A percentile compares a stretch with the other conserved stretches of the same genome.
These are phyloP conservation scores for Phyllotreta striolata DNA, from an alignment of 2,888 invertebrate genomes.

Conservation along the genomic window DNA sequence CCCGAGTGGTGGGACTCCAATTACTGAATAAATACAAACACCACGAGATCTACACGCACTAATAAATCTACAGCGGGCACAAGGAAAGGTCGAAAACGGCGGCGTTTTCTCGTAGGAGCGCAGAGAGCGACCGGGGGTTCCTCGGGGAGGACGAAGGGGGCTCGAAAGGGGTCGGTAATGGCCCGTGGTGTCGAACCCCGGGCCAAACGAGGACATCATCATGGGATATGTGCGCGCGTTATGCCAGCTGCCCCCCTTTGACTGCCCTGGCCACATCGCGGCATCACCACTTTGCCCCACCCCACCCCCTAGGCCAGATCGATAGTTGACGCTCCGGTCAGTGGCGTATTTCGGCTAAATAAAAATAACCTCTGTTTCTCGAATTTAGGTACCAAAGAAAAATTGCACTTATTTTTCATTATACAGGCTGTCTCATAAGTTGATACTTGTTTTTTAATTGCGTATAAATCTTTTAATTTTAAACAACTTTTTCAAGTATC, in stretches of 20 bases:
- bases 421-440: too few relatives aligned
- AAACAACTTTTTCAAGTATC: too few relatives aligned
- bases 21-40: too few relatives aligned
- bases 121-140: conserved; percentile 18
- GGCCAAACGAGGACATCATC: conserved; percentile 48
- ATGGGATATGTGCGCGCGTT: conserved; percentile 54
- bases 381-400: too few relatives aligned
- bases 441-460: too few relatives aligned
- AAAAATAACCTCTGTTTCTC: neutral
- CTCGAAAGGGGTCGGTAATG: conserved; percentile 35
- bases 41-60: too few relatives aligned
- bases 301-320: conserved; percentile 23
- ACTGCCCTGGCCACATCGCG: conserved; percentile 40
- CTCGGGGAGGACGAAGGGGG: conserved; percentile 1
- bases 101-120: conserved; percentile 1
- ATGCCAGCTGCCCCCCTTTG: conserved; percentile 23
- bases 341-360: conserved; percentile 9
- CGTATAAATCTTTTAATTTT: too few relatives aligned
- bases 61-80: too few relatives aligned
- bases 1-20: too few relatives aligned
- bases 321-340: conserved; percentile 18
- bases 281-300: conserved; percentile 48
- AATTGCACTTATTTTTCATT: too few relatives aligned
- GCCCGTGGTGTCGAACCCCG: conserved; percentile 46
- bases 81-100: too few relatives aligned